These are phyloP conservation scores for Scaptomyza polygonia DNA, from an alignment of 2,888 invertebrate species.

Conservation along the genomic window DNA sequence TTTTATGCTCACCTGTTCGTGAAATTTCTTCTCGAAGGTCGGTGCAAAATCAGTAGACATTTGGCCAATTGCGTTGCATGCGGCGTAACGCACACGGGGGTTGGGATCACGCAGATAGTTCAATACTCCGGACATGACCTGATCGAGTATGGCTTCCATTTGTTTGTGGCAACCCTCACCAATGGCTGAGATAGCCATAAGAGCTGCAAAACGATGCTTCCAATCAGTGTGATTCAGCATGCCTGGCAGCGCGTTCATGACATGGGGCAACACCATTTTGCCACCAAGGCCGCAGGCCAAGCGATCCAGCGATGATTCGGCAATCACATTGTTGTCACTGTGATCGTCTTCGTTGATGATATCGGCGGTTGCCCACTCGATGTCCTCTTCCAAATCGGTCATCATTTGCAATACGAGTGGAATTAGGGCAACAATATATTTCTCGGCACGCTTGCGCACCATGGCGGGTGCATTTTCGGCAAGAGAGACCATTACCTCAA, in stretches of 20 bases:
- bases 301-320: constrained; percentile 98
- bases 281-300: constrained; percentile 99
- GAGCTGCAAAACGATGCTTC: constrained; percentile 96
- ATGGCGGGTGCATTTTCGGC: constrained; percentile 98
- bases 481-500: constrained; percentile 92
- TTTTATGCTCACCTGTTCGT: constrained; percentile 87
- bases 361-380: constrained; percentile 94
- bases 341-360: constrained; percentile 96
- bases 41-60: constrained; percentile 99
- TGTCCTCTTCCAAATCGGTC: constrained; percentile 97
- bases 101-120: constrained; percentile 92
- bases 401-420: constrained; percentile 96
- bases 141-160: constrained; percentile 97
- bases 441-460: constrained; percentile 95
- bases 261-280: constrained; percentile 94
- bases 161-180: constrained; percentile 99
- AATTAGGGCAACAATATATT: constrained; percentile 92
- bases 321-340: constrained; percentile 97
- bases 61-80: constrained; percentile 99
- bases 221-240: constrained; percentile 94
- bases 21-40: constrained; percentile 98
- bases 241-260: constrained; percentile 92
- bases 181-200: constrained; percentile 99
- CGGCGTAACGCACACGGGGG: constrained; percentile 91
- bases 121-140: constrained; percentile 95